Percentiles rank a stretch among this genome's conserved stretches.
These are phyloP conservation scores for Diarsia brunnea DNA, from an alignment of 2,888 invertebrate genomes.

Conservation along the genomic window DNA sequence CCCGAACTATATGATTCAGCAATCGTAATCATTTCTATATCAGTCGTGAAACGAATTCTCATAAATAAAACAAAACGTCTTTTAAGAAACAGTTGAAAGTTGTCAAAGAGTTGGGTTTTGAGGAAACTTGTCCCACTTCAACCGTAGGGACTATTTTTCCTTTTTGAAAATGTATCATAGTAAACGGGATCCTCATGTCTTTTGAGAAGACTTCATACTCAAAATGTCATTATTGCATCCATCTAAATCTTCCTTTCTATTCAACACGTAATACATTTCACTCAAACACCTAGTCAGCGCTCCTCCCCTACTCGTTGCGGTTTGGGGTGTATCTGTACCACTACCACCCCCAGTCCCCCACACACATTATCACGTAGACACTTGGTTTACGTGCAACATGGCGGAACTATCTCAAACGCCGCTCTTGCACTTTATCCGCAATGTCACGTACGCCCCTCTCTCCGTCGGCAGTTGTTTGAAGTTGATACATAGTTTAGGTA, in stretches of 20 bases:
- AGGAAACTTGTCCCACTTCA: background rate
- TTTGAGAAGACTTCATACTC: background rate
- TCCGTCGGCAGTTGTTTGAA: constrained; percentile 18
- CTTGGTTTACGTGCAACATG: constrained; percentile 49
- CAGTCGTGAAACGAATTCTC: background rate
- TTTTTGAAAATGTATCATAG: background rate
- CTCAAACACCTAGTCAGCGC: background rate
- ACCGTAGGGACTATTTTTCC: background rate
- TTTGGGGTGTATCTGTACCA: constrained; percentile 5
- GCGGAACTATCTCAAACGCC: constrained; percentile 34
- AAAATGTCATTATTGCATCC: background rate
- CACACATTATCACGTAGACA: constrained; percentile 50
- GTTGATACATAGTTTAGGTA: constrained; percentile 24
- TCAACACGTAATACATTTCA: background rate
- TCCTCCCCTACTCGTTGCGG: background rate
- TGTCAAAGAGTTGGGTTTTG: background rate
- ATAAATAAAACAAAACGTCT: background rate
- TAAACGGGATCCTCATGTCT: background rate
- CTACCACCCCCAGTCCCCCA: background rate
- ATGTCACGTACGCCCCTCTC: constrained; percentile 43
- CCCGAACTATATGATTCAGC: background rate
- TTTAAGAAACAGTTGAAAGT: background rate
- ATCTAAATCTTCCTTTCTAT: background rate
- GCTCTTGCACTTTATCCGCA: constrained; percentile 47
- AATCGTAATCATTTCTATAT: background rate